A percentile compares a stretch with the other conserved stretches of the same genome.
Evolutionary conservation across 2,888 invertebrate species (phyloP).

Genomic region (Uropetala carovei): DNA sequence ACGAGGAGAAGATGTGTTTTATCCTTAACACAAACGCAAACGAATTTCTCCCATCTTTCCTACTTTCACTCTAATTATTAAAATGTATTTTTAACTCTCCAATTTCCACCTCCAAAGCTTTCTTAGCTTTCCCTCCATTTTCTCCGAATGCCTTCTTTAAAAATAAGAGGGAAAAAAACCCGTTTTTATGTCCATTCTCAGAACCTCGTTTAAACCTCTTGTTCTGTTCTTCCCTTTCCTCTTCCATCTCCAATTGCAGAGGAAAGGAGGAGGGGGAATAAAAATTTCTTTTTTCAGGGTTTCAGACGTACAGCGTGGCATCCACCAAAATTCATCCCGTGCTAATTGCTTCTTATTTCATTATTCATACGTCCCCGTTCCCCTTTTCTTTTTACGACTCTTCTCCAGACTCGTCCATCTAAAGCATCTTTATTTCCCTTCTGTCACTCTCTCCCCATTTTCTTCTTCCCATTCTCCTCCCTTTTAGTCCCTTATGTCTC

Average conservation of each 20-base stretch:
- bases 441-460: too few species aligned
- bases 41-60: background rate
- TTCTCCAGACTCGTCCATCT: too few species aligned
- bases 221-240: background rate
- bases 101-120: background rate
- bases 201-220: too few species aligned
- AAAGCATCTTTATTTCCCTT: too few species aligned
- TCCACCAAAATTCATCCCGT: background rate
- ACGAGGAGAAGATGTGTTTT: background rate
- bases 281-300: background rate
- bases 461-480: too few species aligned
- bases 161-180: background rate
- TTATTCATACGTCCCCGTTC: background rate
- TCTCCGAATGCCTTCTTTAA: background rate
- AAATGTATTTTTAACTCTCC: background rate
- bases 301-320: background rate
- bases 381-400: background rate
- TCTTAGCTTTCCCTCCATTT: background rate
- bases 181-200: background rate
- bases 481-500: too few species aligned
- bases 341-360: background rate
- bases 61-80: background rate
- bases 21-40: background rate
- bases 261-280: background rate
- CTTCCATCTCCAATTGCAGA: background rate